Conservation (phyloP, 2,888 invertebrate species). For the Raillietiella orientalis region DNA sequence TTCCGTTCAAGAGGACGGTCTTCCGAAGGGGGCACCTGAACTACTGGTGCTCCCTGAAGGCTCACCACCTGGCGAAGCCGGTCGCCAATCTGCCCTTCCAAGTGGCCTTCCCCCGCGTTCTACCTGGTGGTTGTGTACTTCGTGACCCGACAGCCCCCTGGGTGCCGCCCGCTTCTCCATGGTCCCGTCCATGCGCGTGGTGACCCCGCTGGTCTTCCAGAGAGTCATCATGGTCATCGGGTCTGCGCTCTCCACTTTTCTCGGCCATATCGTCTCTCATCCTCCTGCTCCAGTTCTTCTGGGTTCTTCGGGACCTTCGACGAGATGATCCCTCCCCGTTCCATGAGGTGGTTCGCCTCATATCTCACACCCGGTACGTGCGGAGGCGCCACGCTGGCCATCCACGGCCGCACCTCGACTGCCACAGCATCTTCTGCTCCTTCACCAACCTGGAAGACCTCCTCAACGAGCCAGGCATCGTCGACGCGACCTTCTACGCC, state of each 20-base stretch:
- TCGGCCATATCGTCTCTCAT: slow-evolving; percentile 90
- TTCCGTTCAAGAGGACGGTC: slow-evolving; percentile 48
- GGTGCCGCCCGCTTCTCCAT: slow-evolving; percentile 24
- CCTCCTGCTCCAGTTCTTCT: slow-evolving; percentile 73
- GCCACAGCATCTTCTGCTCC: slow-evolving; percentile 49
- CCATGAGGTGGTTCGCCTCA: slow-evolving; percentile 74
- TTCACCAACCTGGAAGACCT: slow-evolving; percentile 48
- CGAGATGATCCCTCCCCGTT: slow-evolving; percentile 75
- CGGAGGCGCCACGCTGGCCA: slow-evolving; percentile 51
- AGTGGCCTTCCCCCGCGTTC: slow-evolving; percentile 34
- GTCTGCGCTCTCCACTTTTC: slow-evolving; percentile 42
- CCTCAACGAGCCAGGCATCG: slow-evolving; percentile 40
- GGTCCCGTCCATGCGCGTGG: slow-evolving; percentile 28
- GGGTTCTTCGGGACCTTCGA: slow-evolving; percentile 92
- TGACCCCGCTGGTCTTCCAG: slow-evolving; percentile 37
- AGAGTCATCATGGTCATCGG: slow-evolving; percentile 39
- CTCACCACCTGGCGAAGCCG: slow-evolving; percentile 45
- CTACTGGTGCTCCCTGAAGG: slow-evolving; percentile 55
- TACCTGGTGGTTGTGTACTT: slow-evolving; percentile 39
- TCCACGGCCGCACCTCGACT: slow-evolving; percentile 50
- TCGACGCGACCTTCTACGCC: slow-evolving; percentile 8
- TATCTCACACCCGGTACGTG: slow-evolving; percentile 81
- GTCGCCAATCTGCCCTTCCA: slow-evolving; percentile 51
- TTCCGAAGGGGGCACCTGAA: slow-evolving; percentile 54
- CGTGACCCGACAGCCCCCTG: slow-evolving; percentile 37